Evolutionary conservation across 2,888 invertebrate genomes (phyloP).

Genomic region (Latrodectus hesperus): DNA sequence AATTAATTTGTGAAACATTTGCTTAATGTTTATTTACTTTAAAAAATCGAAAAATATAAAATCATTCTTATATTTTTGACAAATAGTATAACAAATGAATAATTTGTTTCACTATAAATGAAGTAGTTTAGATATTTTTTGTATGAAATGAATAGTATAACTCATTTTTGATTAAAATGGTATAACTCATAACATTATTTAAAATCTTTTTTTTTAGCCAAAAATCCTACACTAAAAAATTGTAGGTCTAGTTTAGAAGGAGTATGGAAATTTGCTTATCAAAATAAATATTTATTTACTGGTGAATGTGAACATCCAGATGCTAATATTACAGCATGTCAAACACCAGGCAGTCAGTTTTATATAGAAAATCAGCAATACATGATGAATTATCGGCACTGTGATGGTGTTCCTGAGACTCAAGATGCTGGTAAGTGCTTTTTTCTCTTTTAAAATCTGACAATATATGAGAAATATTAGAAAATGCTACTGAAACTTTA

Average conservation of each 20-base stretch:
- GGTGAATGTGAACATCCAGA: constrained; percentile 91
- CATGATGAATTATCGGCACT: constrained; percentile 93
- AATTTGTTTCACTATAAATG: no score
- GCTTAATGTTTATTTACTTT: no score
- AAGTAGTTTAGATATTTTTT: no score
- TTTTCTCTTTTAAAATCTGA: not conserved
- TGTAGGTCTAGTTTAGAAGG: constrained; percentile 94
- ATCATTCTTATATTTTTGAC: no score
- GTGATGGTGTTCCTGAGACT: constrained; percentile 90
- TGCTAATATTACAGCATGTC: constrained; percentile 93
- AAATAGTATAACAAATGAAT: no score
- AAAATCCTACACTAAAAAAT: constrained; percentile 91
- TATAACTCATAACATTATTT: not conserved
- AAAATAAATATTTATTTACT: constrained; percentile 85
- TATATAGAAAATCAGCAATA: constrained; percentile 97
- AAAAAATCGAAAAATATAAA: no score
- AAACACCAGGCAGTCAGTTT: constrained; percentile 95
- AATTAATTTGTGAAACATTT: no score
- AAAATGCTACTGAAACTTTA: not conserved
- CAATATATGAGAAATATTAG: not conserved
- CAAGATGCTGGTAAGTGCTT: constrained; percentile 84
- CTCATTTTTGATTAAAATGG: not conserved
- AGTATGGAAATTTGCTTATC: constrained; percentile 96
- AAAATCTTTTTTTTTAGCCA: constrained; percentile 76
- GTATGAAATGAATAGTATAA: not conserved